A percentile compares a stretch with the other conserved stretches of the same genome.
phyloP scores from a whole-genome alignment of 2,113 vertebrate genomes.

The Pardalotus punctatus region DNA sequence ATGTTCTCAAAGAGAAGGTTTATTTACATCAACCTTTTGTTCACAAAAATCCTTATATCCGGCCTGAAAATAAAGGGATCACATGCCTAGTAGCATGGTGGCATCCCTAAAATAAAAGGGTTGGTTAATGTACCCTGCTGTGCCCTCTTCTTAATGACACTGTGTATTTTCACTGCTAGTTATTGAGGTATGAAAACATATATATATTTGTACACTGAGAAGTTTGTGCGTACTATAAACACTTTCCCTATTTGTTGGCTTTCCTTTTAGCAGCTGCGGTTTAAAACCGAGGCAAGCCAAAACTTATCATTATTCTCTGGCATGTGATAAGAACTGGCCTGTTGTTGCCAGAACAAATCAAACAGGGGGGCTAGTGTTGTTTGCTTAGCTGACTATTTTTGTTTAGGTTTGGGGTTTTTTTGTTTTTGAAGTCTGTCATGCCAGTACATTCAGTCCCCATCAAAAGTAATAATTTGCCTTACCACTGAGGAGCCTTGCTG shows the following conservation, averaged over 20 bases:
- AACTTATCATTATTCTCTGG: slow-evolving; percentile 36
- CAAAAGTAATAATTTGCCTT: slow-evolving; percentile 47
- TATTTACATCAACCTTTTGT: slow-evolving; percentile 33
- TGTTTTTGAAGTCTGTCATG: slow-evolving; percentile 40
- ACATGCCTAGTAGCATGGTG: neutral
- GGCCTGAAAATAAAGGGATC: neutral
- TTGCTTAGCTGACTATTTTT: slow-evolving; percentile 52
- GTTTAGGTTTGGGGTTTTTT: slow-evolving; percentile 42
- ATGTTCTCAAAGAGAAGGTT: neutral
- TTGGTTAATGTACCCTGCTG: neutral
- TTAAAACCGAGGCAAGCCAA: slow-evolving; percentile 17
- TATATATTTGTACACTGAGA: slow-evolving; percentile 3
- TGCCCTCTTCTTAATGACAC: neutral
- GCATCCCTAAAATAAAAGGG: neutral
- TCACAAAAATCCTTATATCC: neutral
- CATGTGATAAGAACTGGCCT: slow-evolving; percentile 33
- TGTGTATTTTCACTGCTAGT: neutral
- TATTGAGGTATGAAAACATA: neutral
- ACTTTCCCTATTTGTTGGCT: slow-evolving; percentile 14
- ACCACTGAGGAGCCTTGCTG: slow-evolving; percentile 29
- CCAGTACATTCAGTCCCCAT: slow-evolving; percentile 58
- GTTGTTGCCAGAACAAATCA: slow-evolving; percentile 48
- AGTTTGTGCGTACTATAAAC: slow-evolving; percentile 48
- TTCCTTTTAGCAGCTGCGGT: neutral
- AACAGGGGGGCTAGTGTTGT: neutral